Evolutionary conservation across 2,113 vertebrate genomes (phyloP), one percentile per base, ranked within the genome.

Genomic region (Odontophorus gujanensis): DNA sequence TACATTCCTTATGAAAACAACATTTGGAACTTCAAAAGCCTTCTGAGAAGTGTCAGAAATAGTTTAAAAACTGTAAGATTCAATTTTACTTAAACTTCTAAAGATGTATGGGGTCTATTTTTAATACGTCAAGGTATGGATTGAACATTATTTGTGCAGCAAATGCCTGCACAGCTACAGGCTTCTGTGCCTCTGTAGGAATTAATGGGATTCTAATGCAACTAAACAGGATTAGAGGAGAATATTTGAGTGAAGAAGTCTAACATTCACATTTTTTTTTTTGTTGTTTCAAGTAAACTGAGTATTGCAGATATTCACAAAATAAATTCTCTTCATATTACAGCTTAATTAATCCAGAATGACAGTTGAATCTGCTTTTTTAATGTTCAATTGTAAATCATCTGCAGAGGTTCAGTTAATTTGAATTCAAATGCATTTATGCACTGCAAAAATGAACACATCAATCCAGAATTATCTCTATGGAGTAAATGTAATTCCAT

Each of bases 381-480:
- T 97, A 96, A 96, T 97, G 96, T 97, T 97, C 78, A 62, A 34
- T 89, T 93, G 53, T 96, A 97, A 97, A 96, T 96, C 51, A 94
- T 95, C 87, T 96, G 77, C 80, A 96, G 96, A 92, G 78, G 91
- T 94, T 92, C 87, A 75, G 80, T 87, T 92, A 94, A 90, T 80
- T 92, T 89, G 72, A 96, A 90, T 95, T 96, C 95, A 91, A 58
- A 81, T 0, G 20, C 81, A 87, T 75, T 96, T 97, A 93, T 87
- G 62, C 72, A 43, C 83, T 59, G 63, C 61, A 95, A 96, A 92
- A 97, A 95, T 96, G 73, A 95, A 97, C 96, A 75, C 79, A 96
- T 96, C 97, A 95, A 98, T 97, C 85, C 93, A 96, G 96, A 97
- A 85, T 93, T 96, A 96, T 93, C 96, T 92, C 85, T 94, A 81